Evolutionary conservation across 2,113 vertebrate genomes (phyloP), one percentile per base, ranked within the genome.

Genomic region (Hippocampus zosterae): DNA sequence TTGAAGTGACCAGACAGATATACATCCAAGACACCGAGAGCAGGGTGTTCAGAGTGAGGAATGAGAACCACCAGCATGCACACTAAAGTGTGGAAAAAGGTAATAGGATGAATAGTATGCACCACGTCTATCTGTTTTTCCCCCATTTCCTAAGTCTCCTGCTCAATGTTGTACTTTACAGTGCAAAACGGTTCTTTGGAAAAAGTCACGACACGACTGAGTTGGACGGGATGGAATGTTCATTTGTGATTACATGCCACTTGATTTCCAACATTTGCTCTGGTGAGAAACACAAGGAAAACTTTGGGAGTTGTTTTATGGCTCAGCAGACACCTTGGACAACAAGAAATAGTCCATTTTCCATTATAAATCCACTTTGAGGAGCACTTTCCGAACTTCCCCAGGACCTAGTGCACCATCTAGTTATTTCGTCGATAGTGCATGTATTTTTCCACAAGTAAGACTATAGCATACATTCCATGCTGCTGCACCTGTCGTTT

Each of bases 21-120:
- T 96, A 97, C 76, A 98, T 88, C 96, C 96, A 98, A 69, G 79
- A 90, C 66, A 95, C 67, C 0, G 92, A 89, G 33, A 96, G 88
- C 64, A 96, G 74, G 79, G 92, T 93, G 69, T 92, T 87, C 8
- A 87, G n/a, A 68, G 86, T 69, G 70, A 96, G 84, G 67, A 94
- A 83, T 1, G 91, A 75, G 66, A 94, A 92, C 91, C 94, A 95
- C 70, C 88, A 77, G 71, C 84, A 92, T 52, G 91, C 88, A 0
- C 81, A 79, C 97, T 98, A 73, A 19, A 75, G 78, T 9, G 63
- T n/a, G 37, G 18, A 1, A 57, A 67, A 61, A 52, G n/a, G 61
- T 9, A 55, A n/a, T n/a, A 2, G 3, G 52, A 10, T 23, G 52
- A 55, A 55, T 23, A n/a, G 52, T 10, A 23, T 55, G 52, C 52